Percentiles rank a stretch among this genome's conserved stretches.
These are phyloP conservation scores for Spisula subtruncata DNA, from an alignment of 2,888 invertebrate genomes.

Conservation along the genomic window DNA sequence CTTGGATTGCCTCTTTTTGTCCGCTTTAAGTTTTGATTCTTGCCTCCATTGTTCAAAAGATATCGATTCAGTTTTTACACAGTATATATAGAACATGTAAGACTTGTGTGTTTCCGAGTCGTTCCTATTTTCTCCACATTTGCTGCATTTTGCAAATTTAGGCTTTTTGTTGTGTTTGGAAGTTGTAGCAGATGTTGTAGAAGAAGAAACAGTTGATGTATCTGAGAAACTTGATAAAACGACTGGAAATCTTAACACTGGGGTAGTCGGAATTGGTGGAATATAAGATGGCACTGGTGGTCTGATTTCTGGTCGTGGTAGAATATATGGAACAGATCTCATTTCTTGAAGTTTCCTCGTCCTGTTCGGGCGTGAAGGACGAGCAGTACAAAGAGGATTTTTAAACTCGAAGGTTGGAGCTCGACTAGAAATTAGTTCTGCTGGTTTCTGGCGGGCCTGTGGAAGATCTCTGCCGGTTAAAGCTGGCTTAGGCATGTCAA, in stretches of 20 bases:
- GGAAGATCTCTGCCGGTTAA: conserved; percentile 23
- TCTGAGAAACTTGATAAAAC: too few species aligned
- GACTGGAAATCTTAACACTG: neutral
- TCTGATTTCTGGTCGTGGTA: neutral
- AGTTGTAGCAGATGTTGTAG: conserved; percentile 20
- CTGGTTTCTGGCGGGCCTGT: conserved; percentile 45
- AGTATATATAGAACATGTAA: conserved; percentile 37
- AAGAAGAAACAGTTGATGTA: conserved; percentile 10
- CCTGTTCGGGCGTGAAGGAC: too few species aligned
- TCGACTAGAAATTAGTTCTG: conserved; percentile 18
- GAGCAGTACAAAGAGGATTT: conserved; percentile 33
- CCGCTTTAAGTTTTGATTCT: too few species aligned
- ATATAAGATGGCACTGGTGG: neutral
- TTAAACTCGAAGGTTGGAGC: conserved; percentile 19
- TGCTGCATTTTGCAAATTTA: conserved; percentile 36
- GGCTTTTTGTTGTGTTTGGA: conserved; percentile 25
- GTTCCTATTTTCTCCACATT: conserved; percentile 46
- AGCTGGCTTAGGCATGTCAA: conserved; percentile 37
- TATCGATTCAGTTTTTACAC: too few species aligned
- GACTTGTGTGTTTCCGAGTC: conserved; percentile 23
- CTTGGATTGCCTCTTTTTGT: too few species aligned
- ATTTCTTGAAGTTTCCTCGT: conserved; percentile 26
- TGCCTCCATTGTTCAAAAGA: too few species aligned
- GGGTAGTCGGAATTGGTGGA: neutral
- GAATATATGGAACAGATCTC: too few species aligned